Evolutionary conservation across 2,113 vertebrate genomes (phyloP).

Genomic region (Macheiramphus alcinus): DNA sequence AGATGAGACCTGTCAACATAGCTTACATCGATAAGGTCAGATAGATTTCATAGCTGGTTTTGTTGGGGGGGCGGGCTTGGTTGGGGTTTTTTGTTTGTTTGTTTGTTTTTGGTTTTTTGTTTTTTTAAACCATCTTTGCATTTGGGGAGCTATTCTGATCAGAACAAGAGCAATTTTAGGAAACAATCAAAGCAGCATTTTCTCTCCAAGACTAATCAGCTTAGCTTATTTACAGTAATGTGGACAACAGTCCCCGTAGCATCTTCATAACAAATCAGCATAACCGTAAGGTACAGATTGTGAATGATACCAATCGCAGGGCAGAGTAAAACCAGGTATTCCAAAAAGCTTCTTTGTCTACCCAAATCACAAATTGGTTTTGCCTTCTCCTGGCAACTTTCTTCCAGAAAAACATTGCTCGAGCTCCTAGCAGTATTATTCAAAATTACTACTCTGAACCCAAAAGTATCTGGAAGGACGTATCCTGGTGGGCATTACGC

Average conservation of each 20-base stretch:
- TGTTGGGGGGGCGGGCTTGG: no score
- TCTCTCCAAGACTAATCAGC: background rate
- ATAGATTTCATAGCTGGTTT: background rate
- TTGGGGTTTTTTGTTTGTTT: background rate
- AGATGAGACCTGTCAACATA: slow-evolving; percentile 10
- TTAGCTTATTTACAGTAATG: background rate
- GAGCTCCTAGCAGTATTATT: background rate
- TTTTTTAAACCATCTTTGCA: background rate
- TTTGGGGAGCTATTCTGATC: background rate
- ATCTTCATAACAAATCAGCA: background rate
- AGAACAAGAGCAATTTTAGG: background rate
- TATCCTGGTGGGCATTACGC: background rate
- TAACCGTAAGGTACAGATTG: background rate
- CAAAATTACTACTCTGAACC: background rate
- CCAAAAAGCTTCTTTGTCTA: background rate
- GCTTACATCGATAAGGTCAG: slow-evolving; percentile 36
- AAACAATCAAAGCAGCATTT: background rate
- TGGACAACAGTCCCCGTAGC: background rate
- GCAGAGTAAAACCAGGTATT: background rate
- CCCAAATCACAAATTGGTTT: background rate
- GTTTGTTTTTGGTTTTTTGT: background rate
- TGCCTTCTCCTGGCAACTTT: background rate
- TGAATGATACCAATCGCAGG: background rate
- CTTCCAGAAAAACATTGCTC: background rate
- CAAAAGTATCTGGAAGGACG: background rate